Conservation (phyloP, 2,888 invertebrate genomes). For the Morpho achilles region DNA sequence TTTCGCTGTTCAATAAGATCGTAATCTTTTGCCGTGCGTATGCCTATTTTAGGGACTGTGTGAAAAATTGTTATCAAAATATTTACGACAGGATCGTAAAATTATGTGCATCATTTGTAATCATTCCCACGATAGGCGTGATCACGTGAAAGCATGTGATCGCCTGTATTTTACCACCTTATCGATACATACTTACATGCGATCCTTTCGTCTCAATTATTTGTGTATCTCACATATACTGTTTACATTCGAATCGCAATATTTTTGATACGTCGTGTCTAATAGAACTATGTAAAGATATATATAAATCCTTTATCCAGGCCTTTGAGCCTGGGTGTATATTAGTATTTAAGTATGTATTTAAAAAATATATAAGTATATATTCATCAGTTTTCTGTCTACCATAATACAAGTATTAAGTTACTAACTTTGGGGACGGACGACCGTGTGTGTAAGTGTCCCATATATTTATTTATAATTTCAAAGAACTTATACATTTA, state of each 20-base stretch:
- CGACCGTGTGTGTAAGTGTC: too few species aligned
- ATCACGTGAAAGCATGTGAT: slow-evolving; percentile 57
- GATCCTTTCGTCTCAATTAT: slow-evolving; percentile 47
- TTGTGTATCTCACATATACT: slow-evolving; percentile 39
- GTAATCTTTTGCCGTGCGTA: neutral
- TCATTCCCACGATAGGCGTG: slow-evolving; percentile 58
- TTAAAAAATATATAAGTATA: too few species aligned
- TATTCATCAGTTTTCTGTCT: too few species aligned
- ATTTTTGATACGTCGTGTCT: slow-evolving; percentile 1
- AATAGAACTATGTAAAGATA: neutral
- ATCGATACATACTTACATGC: slow-evolving; percentile 59
- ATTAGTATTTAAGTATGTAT: too few species aligned
- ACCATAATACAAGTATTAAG: too few species aligned
- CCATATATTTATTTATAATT: too few species aligned
- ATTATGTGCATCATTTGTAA: slow-evolving; percentile 46
- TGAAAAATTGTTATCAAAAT: slow-evolving; percentile 37
- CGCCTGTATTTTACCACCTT: slow-evolving; percentile 54
- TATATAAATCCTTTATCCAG: too few species aligned
- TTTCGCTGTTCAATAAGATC: neutral
- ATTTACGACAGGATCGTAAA: slow-evolving; percentile 36
- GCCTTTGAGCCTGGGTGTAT: too few species aligned
- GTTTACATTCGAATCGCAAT: slow-evolving; percentile 32
- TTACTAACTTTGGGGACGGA: too few species aligned
- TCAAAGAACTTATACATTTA: too few species aligned
- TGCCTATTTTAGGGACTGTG: slow-evolving; percentile 18